Percentiles rank a stretch among this genome's conserved stretches.
Conservation (phyloP, 2,113 vertebrate genomes). For the Vidua macroura region DNA sequence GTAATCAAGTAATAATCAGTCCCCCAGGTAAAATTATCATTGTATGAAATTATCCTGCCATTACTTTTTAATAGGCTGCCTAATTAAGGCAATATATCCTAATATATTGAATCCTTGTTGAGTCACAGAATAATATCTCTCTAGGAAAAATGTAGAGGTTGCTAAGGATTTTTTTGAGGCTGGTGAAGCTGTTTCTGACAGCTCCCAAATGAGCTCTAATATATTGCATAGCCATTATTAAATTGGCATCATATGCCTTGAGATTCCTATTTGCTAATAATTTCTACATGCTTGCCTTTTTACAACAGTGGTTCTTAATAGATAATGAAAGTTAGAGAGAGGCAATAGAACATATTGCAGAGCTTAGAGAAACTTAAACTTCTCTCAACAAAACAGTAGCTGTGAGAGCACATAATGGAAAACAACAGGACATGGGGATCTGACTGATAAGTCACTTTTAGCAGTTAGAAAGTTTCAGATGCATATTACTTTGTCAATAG, state of each 20-base stretch:
- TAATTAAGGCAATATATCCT: constrained; percentile 51
- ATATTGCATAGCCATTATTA: constrained; percentile 34
- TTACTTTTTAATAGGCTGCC: constrained; percentile 59
- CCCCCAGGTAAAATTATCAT: constrained; percentile 44
- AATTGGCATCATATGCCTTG: constrained; percentile 19
- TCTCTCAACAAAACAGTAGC: background rate
- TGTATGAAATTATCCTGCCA: constrained; percentile 34
- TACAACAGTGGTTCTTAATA: background rate
- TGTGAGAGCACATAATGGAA: background rate
- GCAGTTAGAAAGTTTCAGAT: background rate
- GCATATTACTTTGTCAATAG: background rate
- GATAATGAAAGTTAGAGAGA: background rate
- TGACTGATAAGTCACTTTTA: background rate
- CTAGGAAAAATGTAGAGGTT: constrained; percentile 36
- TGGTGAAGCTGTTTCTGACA: constrained; percentile 14
- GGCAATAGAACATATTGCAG: background rate
- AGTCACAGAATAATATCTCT: constrained; percentile 12
- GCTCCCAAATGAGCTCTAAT: constrained; percentile 31
- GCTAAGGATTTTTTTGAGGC: constrained; percentile 34
- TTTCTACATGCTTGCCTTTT: background rate
- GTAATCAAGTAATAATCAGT: constrained; percentile 9
- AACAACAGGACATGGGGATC: background rate
- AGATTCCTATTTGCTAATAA: constrained; percentile 11
- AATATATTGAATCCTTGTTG: background rate
- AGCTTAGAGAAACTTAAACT: background rate